These are phyloP conservation scores for Zoroaster sp. DNA, from an alignment of 53 echinoderm and acorn worm genomes.

Conservation along the genomic window DNA sequence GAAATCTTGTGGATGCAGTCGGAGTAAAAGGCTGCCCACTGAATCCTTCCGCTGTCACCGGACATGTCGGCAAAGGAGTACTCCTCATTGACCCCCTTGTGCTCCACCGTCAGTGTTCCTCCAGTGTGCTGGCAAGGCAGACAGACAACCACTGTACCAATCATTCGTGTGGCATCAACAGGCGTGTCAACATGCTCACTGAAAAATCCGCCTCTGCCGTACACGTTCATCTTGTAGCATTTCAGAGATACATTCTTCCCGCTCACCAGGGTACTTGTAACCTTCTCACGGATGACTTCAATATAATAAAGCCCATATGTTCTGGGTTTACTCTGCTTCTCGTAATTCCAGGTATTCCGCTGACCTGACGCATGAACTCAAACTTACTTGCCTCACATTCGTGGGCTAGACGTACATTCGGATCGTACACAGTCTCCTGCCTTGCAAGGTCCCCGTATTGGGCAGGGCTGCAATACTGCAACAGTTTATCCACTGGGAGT, in stretches of 20 bases:
- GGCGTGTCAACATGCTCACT: slow-evolving; percentile 23
- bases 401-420: neutral
- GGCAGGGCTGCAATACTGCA: slow-evolving; percentile 1
- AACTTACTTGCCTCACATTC: neutral
- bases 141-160: slow-evolving; percentile 8
- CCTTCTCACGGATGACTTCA: neutral
- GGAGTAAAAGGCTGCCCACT: slow-evolving; percentile 23
- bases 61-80: neutral
- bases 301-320: neutral
- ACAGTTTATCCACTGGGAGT: neutral
- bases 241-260: neutral
- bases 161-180: slow-evolving; percentile 9
- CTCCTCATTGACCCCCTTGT: neutral
- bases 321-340: neutral
- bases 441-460: neutral
- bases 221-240: slow-evolving; percentile 20
- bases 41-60: neutral
- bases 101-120: neutral
- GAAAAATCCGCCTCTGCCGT: slow-evolving; percentile 21
- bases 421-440: neutral
- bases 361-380: neutral
- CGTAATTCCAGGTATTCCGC: neutral
- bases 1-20: slow-evolving; percentile 14
- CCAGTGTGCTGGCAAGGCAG: slow-evolving; percentile 11
- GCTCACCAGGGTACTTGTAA: neutral